Evolutionary conservation across 2,888 invertebrate species (phyloP).

Genomic region (Sphaerophoria rueppellii): DNA sequence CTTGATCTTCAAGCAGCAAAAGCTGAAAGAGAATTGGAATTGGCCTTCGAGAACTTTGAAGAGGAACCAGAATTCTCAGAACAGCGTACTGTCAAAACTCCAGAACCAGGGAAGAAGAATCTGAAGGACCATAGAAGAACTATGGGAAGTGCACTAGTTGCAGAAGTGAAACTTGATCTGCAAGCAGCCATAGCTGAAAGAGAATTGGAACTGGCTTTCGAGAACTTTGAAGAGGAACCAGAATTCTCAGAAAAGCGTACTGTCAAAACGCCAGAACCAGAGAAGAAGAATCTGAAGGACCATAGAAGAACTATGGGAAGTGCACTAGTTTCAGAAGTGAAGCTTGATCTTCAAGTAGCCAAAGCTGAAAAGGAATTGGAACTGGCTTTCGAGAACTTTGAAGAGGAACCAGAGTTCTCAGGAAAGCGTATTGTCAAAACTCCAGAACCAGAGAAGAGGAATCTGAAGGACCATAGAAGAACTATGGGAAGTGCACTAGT

Average conservation of each 20-base stretch:
- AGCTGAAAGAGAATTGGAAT: too few species aligned
- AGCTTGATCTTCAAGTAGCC: too few species aligned
- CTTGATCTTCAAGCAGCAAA: too few species aligned
- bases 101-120: slow-evolving; percentile 3
- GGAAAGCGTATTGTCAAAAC: background rate
- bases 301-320: too few species aligned
- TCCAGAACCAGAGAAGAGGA: slow-evolving; percentile 20
- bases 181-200: background rate
- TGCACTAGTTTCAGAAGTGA: too few species aligned
- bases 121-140: slow-evolving; percentile 24
- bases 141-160: slow-evolving; percentile 10
- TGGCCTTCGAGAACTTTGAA: too few species aligned
- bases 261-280: too few species aligned
- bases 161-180: too few species aligned
- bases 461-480: slow-evolving; percentile 1
- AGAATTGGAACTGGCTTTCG: slow-evolving; percentile 3
- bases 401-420: slow-evolving; percentile 28
- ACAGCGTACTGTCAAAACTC: background rate
- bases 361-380: background rate
- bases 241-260: too few species aligned
- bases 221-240: too few species aligned
- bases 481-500: slow-evolving; percentile 2
- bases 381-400: slow-evolving; percentile 45
- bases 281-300: too few species aligned
- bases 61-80: too few species aligned